Percentiles rank a stretch among this genome's conserved stretches.
Conservation (phyloP, 2,888 invertebrate species). For the Molorchus minor region DNA sequence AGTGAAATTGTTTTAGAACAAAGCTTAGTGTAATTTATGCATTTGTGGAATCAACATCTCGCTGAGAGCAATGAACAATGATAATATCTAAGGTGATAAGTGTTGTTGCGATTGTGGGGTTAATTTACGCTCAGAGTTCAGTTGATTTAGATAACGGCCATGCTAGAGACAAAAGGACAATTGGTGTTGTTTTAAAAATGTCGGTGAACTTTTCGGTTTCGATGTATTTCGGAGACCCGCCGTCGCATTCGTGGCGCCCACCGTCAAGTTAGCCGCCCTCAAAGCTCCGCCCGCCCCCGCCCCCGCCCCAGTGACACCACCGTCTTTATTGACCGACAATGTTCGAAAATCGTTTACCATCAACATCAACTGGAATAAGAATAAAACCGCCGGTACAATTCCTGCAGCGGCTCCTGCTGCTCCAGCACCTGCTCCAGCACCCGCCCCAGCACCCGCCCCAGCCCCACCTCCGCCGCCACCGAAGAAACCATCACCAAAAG, state of each 20-base stretch:
- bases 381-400: constrained; percentile 42
- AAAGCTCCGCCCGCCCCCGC: constrained; percentile 31
- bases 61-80: constrained; percentile 47
- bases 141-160: constrained; percentile 21
- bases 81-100: constrained; percentile 41
- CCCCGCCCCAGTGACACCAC: constrained; percentile 34
- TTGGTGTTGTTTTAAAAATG: constrained; percentile 57
- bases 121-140: constrained; percentile 27
- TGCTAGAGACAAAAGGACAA: constrained; percentile 55
- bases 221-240: constrained; percentile 57
- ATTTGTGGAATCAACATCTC: constrained; percentile 41
- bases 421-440: constrained; percentile 36
- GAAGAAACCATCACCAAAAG: constrained; percentile 34
- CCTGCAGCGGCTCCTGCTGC: constrained; percentile 27
- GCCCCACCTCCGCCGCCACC: constrained; percentile 34
- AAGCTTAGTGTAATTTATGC: constrained; percentile 50
- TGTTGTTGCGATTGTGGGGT: constrained; percentile 35
- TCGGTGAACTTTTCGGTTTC: constrained; percentile 61
- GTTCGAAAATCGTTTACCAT: constrained; percentile 59
- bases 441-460: constrained; percentile 33
- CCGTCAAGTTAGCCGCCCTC: constrained; percentile 32
- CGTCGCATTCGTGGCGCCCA: constrained; percentile 37
- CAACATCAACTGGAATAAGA: constrained; percentile 59
- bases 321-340: constrained; percentile 56
- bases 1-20: constrained; percentile 52